Evolutionary conservation across 2,888 invertebrate genomes (phyloP), one percentile per base, ranked within the genome.

Genomic region (Zaprionus bogoriensis): DNA sequence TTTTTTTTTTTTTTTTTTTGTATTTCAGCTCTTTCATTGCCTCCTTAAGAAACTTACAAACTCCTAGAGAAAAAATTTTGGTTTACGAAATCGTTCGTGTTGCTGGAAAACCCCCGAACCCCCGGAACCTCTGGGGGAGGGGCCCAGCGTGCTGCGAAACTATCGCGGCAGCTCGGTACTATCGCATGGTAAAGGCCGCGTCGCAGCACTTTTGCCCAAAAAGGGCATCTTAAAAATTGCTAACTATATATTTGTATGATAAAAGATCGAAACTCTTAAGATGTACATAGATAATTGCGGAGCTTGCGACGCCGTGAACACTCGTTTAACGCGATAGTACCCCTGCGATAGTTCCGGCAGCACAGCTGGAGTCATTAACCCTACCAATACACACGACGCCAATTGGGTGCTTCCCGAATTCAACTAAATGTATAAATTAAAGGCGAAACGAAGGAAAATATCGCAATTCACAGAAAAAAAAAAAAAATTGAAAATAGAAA

Each of bases 51-150:
- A 65, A 67, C 54, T 36, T 51, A 65, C 55, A 76, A 77, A 27
- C 64, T 53, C 66, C 78, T 79, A 78, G 62, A 71, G 76, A 79
- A 68, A 72, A 79, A 79, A 68, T 74, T 81, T 79, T 81, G 78
- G 81, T 78, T 80, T 79, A 54, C 74, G 76, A 78, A 80, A 76
- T 70, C 28, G 41, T 64, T 74, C 66, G 45, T 60, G 47, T 50
- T 38, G 50, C 45, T 68, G 58, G 65, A 71, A n/a, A n/a, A 76
- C 74, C 81, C 81, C 67, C 59, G 3, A 57, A 41, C n/a, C 41
- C 22, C 20, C 9, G 2, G 27, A 27, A 9, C 27, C n/a, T n/a
- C n/a, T n/a, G n/a, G n/a, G n/a, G n/a, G n/a, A n/a, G 27, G 10
- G 2, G 27, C 27, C 4, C 10, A 27, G 2, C 6, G 41, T 22